A percentile compares a stretch with the other conserved stretches of the same genome.
These are phyloP conservation scores for Resseliella maxima DNA, from an alignment of 2,888 invertebrate species.

Conservation along the genomic window DNA sequence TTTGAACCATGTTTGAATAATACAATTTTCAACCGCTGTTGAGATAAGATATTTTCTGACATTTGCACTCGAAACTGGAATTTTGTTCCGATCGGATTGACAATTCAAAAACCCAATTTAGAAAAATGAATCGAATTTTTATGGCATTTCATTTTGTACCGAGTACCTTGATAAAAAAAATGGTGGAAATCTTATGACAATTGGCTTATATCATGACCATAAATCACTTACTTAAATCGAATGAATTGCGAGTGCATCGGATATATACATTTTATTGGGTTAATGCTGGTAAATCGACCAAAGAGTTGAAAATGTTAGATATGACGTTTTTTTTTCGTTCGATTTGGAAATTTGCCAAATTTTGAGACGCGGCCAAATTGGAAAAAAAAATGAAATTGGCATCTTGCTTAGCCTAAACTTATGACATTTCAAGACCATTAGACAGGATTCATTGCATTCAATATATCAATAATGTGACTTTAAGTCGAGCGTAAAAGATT, in stretches of 20 bases:
- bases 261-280: not conserved
- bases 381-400: constrained; percentile 2
- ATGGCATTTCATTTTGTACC: not conserved
- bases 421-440: constrained; percentile 35
- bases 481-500: constrained; percentile 9
- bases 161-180: not conserved
- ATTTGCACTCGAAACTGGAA: not conserved
- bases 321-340: not conserved
- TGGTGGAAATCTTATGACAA: not conserved
- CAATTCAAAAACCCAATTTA: not conserved
- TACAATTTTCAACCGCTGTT: too few relatives aligned
- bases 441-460: not conserved
- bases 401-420: not conserved
- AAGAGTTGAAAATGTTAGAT: not conserved
- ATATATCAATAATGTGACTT: not conserved
- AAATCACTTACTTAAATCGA: not conserved
- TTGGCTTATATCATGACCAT: not conserved
- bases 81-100: not conserved
- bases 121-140: not conserved
- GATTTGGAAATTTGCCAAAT: not conserved
- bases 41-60: too few relatives aligned
- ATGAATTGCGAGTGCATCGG: not conserved
- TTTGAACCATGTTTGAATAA: too few relatives aligned
- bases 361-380: too few relatives aligned
- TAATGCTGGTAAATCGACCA: not conserved